phyloP scores from a whole-genome alignment of 2,113 vertebrate genomes.

The Pandion haliaetus region DNA sequence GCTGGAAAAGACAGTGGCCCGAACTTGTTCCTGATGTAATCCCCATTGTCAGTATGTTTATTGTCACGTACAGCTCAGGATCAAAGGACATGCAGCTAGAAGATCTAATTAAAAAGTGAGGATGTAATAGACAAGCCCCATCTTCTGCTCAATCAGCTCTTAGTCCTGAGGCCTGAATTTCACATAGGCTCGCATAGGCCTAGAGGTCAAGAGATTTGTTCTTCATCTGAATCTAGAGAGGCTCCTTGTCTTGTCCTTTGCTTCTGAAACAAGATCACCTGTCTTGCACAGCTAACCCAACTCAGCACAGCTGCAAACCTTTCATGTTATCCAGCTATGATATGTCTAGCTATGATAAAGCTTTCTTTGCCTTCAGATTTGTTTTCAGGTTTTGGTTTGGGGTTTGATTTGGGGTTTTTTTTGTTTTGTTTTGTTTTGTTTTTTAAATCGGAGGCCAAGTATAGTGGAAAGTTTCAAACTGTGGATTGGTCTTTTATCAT shows the following conservation, averaged over 20 bases:
- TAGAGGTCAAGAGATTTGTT: constrained; percentile 46
- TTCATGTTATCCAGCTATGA: neutral
- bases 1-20: neutral
- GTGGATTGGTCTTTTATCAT: neutral
- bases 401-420: neutral
- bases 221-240: constrained; percentile 16
- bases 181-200: neutral
- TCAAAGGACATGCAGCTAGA: constrained; percentile 33
- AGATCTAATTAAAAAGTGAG: constrained; percentile 61
- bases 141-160: constrained; percentile 62
- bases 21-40: neutral
- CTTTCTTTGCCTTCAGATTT: neutral
- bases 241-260: constrained; percentile 25
- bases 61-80: constrained; percentile 32
- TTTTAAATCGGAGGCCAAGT: neutral
- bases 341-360: neutral
- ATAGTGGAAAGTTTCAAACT: neutral
- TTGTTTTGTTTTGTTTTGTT: neutral
- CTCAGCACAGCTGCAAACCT: neutral
- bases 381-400: neutral
- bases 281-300: neutral
- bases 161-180: constrained; percentile 26
- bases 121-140: constrained; percentile 47
- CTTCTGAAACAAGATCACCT: constrained; percentile 11
- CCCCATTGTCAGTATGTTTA: constrained; percentile 11